Conservation (phyloP, 2,888 invertebrate species). For the Asteroscopus sphinx region DNA sequence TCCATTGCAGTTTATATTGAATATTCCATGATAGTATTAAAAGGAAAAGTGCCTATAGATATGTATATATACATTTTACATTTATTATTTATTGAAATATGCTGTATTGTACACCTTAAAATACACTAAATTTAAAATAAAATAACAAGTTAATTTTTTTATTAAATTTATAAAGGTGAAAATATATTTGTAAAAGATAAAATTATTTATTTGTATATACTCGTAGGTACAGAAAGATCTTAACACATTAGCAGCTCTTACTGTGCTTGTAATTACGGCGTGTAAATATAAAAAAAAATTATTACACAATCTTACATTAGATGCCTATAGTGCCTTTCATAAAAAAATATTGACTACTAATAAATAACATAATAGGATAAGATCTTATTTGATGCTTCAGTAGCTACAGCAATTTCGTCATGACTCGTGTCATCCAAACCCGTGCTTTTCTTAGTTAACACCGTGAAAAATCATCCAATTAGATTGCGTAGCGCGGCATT, state of each 20-base stretch:
- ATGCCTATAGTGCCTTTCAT: constrained; percentile 11
- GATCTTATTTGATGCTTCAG: constrained; percentile 67
- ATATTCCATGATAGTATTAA: constrained; percentile 31
- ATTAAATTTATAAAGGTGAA: too few species aligned
- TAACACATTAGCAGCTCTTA: too few species aligned
- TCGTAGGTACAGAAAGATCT: too few species aligned
- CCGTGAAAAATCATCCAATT: constrained; percentile 85
- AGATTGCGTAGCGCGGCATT: constrained; percentile 78
- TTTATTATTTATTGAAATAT: too few species aligned
- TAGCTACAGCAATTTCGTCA: constrained; percentile 67
- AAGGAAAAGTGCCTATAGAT: constrained; percentile 23
- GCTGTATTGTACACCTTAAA: too few species aligned
- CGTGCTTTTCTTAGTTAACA: constrained; percentile 75
- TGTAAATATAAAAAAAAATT: too few species aligned
- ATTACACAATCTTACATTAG: too few species aligned
- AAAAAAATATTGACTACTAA: constrained; percentile 32
- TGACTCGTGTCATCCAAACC: constrained; percentile 69
- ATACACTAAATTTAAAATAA: too few species aligned
- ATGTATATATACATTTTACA: constrained; percentile 29
- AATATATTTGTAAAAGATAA: too few species aligned
- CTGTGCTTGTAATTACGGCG: too few species aligned
- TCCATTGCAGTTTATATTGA: constrained; percentile 60
- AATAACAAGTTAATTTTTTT: too few species aligned
- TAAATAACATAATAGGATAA: constrained; percentile 38
- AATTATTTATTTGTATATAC: too few species aligned